phyloP scores from a whole-genome alignment of 1,140 invertebrate genomes.

The Brachionus plicatilis region DNA sequence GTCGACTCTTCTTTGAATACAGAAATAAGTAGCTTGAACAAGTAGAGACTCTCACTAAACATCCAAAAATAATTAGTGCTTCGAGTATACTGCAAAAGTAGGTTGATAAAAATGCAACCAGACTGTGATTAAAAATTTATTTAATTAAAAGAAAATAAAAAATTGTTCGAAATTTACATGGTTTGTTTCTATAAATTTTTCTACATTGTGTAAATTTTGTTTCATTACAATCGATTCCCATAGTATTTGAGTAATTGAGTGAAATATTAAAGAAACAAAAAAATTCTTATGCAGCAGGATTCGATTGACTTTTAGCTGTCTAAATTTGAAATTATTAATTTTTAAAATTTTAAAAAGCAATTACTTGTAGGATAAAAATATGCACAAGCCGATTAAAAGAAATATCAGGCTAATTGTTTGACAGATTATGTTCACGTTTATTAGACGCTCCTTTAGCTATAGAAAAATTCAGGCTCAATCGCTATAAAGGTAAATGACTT shows the following conservation, averaged over 20 bases:
- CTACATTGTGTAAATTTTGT: not conserved
- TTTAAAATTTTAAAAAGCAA: not conserved
- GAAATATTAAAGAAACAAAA: not conserved
- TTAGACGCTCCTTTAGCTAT: constrained; percentile 14
- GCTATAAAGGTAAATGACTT: not conserved
- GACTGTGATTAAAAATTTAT: not conserved
- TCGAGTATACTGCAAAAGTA: constrained; percentile 30
- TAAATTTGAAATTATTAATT: not conserved
- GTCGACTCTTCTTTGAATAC: constrained; percentile 29
- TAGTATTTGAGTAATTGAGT: constrained; percentile 18
- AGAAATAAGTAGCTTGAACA: constrained; percentile 18
- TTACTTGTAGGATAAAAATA: constrained; percentile 24
- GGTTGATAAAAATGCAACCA: constrained; percentile 16
- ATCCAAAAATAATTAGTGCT: constrained; percentile 38
- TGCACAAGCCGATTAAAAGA: not conserved
- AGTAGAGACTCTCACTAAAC: constrained; percentile 21
- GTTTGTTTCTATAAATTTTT: constrained; percentile 24
- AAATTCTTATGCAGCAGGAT: constrained; percentile 33
- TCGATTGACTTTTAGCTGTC: constrained; percentile 2
- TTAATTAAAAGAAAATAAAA: not conserved
- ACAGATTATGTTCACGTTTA: constrained; percentile 29
- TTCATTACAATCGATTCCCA: constrained; percentile 39
- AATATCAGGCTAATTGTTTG: constrained; percentile 27
- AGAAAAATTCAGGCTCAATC: not conserved
- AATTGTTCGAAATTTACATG: not conserved